Base-by-base conservation (phyloP, 2,888 invertebrate genomes). In the Dexiosoma caninum region DNA sequence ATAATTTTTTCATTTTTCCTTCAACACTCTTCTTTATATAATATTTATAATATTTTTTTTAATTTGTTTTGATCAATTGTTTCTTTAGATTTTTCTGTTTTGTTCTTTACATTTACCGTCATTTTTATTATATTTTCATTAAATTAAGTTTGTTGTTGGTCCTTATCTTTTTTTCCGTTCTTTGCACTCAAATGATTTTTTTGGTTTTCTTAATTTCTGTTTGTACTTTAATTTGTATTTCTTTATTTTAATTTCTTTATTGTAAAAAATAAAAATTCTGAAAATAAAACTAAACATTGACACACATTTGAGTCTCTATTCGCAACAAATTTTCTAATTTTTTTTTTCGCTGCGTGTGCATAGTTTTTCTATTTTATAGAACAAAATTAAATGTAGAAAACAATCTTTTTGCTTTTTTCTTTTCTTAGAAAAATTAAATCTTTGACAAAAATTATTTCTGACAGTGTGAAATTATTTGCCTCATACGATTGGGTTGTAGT, bases 211-310 rank as follows among this genome's bases (percentile, higher is more conserved):
- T 40, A 27, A 27, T 59, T 16, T 37, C 27, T 57, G 40, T 14
- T 14, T 23, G 23, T 40, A 23, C 49, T 49, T 49, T 49, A 21
- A 8, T 37, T 32, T 21, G 14, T 42, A 14, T 53, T 9, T 60
- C 0, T 30, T 27, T 40, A 3, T 59, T 59, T 59, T 59, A 23
- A 12, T 72, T 21, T 37, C 21, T 27, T 49, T 64, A 6, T 14
- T 27, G 23, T 37, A 51, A 57, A 71, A 40, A 37, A 35, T 37
- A 51, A 57, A 71, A 40, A 44, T 27, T 62, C 12, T 53, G 19
- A 55, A 42, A 46, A 44, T 44, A 62, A 46, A 55, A 62, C 37
- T 55, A 55, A 46, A 64, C 74, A 64, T 74, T 74, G 74, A 74
- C 74, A 74, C 74, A 74, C 64, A 46, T 74, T 59, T 27, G 49